phyloP scores from a whole-genome alignment of 2,888 invertebrate genomes.

The Sesamia inferens region DNA sequence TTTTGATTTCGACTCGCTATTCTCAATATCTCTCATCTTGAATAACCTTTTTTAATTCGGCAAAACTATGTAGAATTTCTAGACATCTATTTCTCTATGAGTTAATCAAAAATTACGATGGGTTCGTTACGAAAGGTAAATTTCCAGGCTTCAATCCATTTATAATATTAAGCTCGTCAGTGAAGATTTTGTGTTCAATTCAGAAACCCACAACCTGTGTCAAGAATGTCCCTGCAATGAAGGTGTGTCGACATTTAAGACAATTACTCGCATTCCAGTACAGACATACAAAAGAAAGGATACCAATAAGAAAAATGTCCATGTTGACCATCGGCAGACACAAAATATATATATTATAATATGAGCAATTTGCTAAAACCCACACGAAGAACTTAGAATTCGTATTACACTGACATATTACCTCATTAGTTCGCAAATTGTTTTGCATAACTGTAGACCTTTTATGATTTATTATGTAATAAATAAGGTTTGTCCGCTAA shows the following conservation, averaged over 20 bases:
- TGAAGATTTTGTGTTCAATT: slow-evolving; percentile 22
- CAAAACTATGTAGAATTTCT: neutral
- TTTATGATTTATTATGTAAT: slow-evolving; percentile 56
- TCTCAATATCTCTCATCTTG: neutral
- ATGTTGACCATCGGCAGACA: slow-evolving; percentile 45
- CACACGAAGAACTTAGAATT: slow-evolving; percentile 40
- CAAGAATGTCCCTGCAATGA: slow-evolving; percentile 21
- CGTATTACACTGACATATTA: slow-evolving; percentile 54
- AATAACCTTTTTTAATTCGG: neutral
- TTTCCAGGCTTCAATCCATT: neutral
- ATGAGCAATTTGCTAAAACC: slow-evolving; percentile 56
- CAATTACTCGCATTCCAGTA: slow-evolving; percentile 59
- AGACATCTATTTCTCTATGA: neutral
- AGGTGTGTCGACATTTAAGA: slow-evolving; percentile 51
- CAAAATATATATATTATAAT: neutral
- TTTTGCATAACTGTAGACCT: slow-evolving; percentile 48
- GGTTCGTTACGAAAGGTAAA: neutral
- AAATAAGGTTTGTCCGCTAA: slow-evolving; percentile 36
- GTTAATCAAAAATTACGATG: neutral
- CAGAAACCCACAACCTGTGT: slow-evolving; percentile 13
- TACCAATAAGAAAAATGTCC: slow-evolving; percentile 47
- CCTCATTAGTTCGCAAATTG: slow-evolving; percentile 60
- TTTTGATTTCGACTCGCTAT: neutral
- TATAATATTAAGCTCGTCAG: slow-evolving; percentile 10
- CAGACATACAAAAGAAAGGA: slow-evolving; percentile 39